These are phyloP conservation scores for Bombus waltoni DNA, from an alignment of 1,140 invertebrate species.

Conservation along the genomic window DNA sequence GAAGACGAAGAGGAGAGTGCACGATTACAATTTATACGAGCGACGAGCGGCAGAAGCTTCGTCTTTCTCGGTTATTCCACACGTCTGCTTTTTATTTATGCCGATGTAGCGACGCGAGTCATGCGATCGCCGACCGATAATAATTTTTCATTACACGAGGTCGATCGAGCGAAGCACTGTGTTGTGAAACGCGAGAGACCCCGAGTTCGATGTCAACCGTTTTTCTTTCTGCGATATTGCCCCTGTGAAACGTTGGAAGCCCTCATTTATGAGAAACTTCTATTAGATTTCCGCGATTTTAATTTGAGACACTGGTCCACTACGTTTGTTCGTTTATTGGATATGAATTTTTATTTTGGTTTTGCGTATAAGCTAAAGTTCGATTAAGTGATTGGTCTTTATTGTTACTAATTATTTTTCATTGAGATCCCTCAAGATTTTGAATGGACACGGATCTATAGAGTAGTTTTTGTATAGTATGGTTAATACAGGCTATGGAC, in stretches of 20 bases:
- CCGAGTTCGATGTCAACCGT: not conserved
- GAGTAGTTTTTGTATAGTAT: no score
- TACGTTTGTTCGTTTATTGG: no score
- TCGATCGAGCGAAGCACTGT: conserved; percentile 24
- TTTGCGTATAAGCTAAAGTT: no score
- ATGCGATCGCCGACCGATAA: conserved; percentile 46
- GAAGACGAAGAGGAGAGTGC: conserved; percentile 8
- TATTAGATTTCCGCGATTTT: not conserved
- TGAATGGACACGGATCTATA: no score
- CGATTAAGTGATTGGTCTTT: no score
- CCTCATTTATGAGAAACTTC: not conserved
- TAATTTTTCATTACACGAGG: conserved; percentile 65
- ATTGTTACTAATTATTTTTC: no score
- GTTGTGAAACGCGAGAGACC: not conserved
- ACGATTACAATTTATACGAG: conserved; percentile 62
- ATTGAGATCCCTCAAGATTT: no score
- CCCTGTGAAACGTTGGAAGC: not conserved
- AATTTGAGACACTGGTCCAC: not conserved
- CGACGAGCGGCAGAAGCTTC: not conserved
- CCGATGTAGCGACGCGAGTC: conserved; percentile 14
- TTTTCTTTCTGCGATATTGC: not conserved
- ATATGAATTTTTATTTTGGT: no score
- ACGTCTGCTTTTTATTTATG: conserved; percentile 56
- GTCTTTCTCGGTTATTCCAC: conserved; percentile 48
- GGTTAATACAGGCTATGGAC: no score